Conservation (phyloP, 2,888 invertebrate species). For the Sericinus montela region DNA sequence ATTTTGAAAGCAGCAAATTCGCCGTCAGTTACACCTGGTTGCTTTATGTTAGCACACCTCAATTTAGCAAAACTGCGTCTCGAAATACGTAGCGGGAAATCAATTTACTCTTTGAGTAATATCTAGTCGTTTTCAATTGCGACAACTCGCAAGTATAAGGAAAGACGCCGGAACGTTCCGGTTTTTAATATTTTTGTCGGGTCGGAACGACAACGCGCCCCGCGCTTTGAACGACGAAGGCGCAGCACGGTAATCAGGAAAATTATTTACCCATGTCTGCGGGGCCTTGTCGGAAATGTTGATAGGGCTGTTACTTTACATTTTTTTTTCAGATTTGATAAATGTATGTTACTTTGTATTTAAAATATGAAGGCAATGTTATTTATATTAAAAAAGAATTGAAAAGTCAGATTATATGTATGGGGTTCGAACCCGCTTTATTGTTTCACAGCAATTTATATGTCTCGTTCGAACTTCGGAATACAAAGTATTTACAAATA, state of each 20-base stretch:
- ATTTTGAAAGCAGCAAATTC: constrained; percentile 4
- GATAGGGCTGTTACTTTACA: constrained; percentile 40
- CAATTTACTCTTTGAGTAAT: constrained; percentile 54
- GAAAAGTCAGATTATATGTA: no score
- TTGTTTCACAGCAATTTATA: no score
- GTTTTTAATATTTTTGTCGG: constrained; percentile 68
- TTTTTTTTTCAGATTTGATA: no score
- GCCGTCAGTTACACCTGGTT: background rate
- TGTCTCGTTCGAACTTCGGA: no score
- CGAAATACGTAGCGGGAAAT: constrained; percentile 55
- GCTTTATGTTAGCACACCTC: constrained; percentile 20
- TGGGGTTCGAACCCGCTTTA: no score
- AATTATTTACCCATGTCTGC: constrained; percentile 77
- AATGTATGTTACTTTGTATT: no score
- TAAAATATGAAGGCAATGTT: no score
- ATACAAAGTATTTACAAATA: no score
- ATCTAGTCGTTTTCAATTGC: constrained; percentile 40
- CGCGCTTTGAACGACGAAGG: constrained; percentile 51
- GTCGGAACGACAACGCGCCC: constrained; percentile 37
- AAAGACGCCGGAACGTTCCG: constrained; percentile 26
- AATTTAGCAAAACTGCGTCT: constrained; percentile 38
- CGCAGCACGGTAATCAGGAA: constrained; percentile 71
- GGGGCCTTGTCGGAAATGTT: constrained; percentile 45
- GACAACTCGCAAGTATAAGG: constrained; percentile 29
- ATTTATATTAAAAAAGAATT: no score